Conservation (phyloP, 1,140 invertebrate species). For the Cephus cinctus region DNA sequence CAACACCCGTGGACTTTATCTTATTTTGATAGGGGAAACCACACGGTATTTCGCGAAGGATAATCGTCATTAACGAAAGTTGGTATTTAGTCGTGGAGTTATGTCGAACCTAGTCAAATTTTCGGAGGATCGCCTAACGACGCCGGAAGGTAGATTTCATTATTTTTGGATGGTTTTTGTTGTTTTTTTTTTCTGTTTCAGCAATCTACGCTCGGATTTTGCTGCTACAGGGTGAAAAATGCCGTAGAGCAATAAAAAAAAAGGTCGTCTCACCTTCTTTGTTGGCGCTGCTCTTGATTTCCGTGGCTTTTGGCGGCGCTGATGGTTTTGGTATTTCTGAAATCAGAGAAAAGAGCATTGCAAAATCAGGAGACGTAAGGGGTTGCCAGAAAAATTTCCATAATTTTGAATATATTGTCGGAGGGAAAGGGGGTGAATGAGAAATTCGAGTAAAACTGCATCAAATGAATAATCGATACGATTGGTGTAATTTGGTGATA, state of each 20-base stretch:
- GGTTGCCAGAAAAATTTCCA: slow-evolving; percentile 23
- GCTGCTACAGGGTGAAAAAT: not conserved
- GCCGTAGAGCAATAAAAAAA: slow-evolving; percentile 6
- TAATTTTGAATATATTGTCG: slow-evolving; percentile 7
- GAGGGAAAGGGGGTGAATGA: too few species aligned
- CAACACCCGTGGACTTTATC: too few species aligned
- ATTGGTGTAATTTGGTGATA: too few species aligned
- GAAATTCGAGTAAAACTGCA: too few species aligned
- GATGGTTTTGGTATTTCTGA: slow-evolving; percentile 70
- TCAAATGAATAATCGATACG: too few species aligned
- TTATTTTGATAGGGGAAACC: too few species aligned
- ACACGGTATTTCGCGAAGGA: too few species aligned
- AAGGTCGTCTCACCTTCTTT: slow-evolving; percentile 62
- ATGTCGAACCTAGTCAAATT: too few species aligned
- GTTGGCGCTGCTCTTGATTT: slow-evolving; percentile 65
- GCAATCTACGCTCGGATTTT: slow-evolving; percentile 13
- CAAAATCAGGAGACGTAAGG: slow-evolving; percentile 15
- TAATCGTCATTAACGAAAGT: too few species aligned
- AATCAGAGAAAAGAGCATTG: slow-evolving; percentile 37
- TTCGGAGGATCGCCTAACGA: not conserved
- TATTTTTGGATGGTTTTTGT: not conserved
- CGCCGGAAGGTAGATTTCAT: not conserved
- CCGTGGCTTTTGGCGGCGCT: slow-evolving; percentile 64
- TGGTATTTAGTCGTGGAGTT: too few species aligned
- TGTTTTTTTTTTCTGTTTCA: not conserved